phyloP scores from a whole-genome alignment of 2,888 invertebrate genomes.

The Eupithecia pulchellata region DNA sequence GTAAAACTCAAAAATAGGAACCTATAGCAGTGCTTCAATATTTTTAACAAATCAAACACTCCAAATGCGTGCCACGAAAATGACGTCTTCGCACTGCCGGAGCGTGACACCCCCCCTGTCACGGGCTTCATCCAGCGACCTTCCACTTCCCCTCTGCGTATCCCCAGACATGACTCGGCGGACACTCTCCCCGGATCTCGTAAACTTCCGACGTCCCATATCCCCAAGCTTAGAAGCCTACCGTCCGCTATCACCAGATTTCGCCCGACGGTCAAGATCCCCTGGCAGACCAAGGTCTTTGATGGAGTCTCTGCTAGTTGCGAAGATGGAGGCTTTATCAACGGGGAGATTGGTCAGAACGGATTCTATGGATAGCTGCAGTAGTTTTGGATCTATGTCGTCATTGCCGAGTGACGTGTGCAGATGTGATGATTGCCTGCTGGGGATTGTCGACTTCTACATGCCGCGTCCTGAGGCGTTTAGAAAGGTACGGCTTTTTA shows the following conservation, averaged over 20 bases:
- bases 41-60: conserved; percentile 35
- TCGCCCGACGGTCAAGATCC: conserved; percentile 75
- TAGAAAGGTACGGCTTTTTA: conserved; percentile 84
- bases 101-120: conserved; percentile 82
- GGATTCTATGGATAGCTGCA: conserved; percentile 91
- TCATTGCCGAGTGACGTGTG: conserved; percentile 91
- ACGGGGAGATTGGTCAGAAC: conserved; percentile 87
- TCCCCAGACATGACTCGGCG: conserved; percentile 74
- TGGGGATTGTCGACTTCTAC: conserved; percentile 92
- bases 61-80: conserved; percentile 80
- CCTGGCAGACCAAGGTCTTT: conserved; percentile 89
- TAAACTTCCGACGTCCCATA: conserved; percentile 70
- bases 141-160: conserved; percentile 51
- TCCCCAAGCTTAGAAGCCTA: conserved; percentile 74
- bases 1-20: neutral
- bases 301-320: conserved; percentile 92
- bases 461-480: conserved; percentile 83
- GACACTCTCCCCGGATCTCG: conserved; percentile 73
- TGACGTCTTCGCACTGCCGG: conserved; percentile 81
- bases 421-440: conserved; percentile 92
- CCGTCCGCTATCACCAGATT: conserved; percentile 77
- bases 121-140: conserved; percentile 77
- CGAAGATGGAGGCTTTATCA: conserved; percentile 91
- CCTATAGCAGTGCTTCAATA: neutral
- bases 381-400: conserved; percentile 89